Conservation (phyloP, 2,113 vertebrate genomes). For the Phaethornis superciliosus region DNA sequence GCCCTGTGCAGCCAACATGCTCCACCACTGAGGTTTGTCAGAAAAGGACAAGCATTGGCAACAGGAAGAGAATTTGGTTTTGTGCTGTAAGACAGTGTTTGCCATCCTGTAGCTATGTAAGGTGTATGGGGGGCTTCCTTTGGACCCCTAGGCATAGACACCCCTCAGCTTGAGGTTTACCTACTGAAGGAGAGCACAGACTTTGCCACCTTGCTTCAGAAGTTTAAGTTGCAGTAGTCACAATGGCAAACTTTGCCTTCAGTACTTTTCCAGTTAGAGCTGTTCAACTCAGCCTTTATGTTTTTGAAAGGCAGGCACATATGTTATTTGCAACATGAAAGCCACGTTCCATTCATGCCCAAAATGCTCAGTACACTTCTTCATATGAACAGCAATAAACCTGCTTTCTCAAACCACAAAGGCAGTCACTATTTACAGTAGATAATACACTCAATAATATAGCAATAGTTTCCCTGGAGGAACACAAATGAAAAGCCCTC, state of each 20-base stretch:
- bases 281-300: not conserved
- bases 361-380: not conserved
- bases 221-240: not conserved
- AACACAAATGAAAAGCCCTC: not conserved
- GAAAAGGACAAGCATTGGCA: not conserved
- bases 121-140: not conserved
- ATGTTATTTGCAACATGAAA: not conserved
- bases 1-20: not conserved
- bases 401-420: not conserved
- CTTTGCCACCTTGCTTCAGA: not conserved
- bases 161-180: not conserved
- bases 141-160: not conserved
- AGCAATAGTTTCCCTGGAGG: not conserved
- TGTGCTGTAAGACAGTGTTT: not conserved
- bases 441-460: not conserved
- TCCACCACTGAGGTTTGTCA: not conserved
- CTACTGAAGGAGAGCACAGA: not conserved
- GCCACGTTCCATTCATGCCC: not conserved
- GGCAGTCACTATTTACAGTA: not conserved
- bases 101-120: rapidly evolving
- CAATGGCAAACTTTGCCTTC: not conserved
- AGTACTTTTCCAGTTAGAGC: not conserved
- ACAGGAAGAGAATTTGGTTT: not conserved
- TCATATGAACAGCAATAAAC: not conserved
- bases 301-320: not conserved